These are phyloP conservation scores for Neoscelio sp. DNA, from an alignment of 2,888 invertebrate genomes.

Conservation along the genomic window DNA sequence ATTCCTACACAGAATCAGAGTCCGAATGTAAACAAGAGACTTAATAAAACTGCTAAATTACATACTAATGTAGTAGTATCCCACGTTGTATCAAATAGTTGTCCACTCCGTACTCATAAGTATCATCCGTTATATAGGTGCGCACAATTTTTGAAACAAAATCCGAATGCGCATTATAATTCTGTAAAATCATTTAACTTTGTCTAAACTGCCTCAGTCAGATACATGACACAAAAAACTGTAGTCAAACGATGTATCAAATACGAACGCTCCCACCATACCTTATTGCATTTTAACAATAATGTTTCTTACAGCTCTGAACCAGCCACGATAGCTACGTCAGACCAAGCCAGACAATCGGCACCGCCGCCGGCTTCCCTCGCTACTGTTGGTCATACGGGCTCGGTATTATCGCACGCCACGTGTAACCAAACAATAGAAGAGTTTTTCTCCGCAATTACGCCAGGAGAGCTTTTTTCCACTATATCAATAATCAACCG, in stretches of 20 bases:
- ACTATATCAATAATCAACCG: background rate
- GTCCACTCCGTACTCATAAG: background rate
- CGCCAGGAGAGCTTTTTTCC: too few species aligned
- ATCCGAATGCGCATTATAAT: background rate
- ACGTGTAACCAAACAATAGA: too few species aligned
- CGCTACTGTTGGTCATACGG: too few species aligned
- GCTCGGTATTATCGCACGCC: too few species aligned
- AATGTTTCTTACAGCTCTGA: too few species aligned
- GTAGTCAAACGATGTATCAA: background rate
- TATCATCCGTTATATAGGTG: too few species aligned
- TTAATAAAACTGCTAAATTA: too few species aligned
- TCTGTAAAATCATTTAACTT: background rate
- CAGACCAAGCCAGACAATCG: background rate
- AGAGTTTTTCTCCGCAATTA: too few species aligned
- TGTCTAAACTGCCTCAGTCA: background rate
- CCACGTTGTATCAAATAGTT: conserved; percentile 4
- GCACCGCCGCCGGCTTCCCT: background rate
- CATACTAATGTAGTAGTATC: background rate
- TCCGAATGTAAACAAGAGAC: too few species aligned
- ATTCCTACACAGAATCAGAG: background rate
- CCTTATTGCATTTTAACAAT: conserved; percentile 6
- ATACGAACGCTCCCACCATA: conserved; percentile 8
- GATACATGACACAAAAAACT: background rate
- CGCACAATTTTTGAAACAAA: too few species aligned
- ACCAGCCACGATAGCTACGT: background rate